Evolutionary conservation across 1,140 invertebrate species (phyloP).

Genomic region (Plutomurus gul): DNA sequence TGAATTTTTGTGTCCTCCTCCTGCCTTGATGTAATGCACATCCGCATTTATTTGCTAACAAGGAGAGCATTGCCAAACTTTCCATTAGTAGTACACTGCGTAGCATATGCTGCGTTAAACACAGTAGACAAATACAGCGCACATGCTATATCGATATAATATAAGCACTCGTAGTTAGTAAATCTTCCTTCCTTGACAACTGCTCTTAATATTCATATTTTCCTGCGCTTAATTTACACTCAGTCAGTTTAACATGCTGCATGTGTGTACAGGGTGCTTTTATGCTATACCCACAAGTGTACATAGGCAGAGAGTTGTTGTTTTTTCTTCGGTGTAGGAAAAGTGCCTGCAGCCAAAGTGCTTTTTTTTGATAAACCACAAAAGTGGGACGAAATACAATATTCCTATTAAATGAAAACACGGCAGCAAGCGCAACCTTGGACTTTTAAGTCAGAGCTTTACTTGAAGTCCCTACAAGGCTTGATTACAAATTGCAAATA

Average conservation of each 20-base stretch:
- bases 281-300: no score
- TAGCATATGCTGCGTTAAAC: no score
- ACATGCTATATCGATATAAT: no score
- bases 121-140: no score
- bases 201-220: background rate
- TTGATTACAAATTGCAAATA: constrained; percentile 13
- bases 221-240: background rate
- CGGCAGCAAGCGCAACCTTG: background rate
- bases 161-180: no score
- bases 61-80: background rate
- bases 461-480: background rate
- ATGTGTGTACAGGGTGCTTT: no score
- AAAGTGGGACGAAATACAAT: background rate
- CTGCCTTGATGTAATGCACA: background rate
- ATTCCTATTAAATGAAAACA: background rate
- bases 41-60: background rate
- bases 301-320: no score
- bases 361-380: no score
- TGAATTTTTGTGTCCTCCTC: background rate
- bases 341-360: no score
- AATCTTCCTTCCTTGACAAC: no score
- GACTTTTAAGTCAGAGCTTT: background rate
- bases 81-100: background rate
- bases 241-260: no score
- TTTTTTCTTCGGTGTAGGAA: no score